A percentile compares a stretch with the other conserved stretches of the same genome.
These are phyloP conservation scores for Apamea crenata DNA, from an alignment of 2,888 invertebrate species.

Conservation along the genomic window DNA sequence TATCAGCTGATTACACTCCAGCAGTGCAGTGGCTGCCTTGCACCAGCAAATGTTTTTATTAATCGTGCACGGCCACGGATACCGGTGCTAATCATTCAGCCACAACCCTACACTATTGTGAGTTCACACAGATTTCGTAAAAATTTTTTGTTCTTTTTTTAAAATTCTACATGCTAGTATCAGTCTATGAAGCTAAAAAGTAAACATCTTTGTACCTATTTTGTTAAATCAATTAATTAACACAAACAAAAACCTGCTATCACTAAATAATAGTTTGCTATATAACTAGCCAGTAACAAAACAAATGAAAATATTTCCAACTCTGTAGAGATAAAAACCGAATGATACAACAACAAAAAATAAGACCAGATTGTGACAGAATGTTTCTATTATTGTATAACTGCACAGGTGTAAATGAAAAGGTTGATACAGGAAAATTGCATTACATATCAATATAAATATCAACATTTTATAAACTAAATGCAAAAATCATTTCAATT, in stretches of 20 bases:
- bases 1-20: slow-evolving; percentile 88
- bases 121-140: slow-evolving; percentile 26
- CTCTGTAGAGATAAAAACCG: slow-evolving; percentile 24
- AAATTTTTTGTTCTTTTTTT: neutral
- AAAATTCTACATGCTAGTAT: neutral
- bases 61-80: slow-evolving; percentile 65
- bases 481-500: neutral
- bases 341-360: slow-evolving; percentile 35
- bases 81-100: slow-evolving; percentile 54
- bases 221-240: neutral
- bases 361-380: slow-evolving; percentile 32
- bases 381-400: slow-evolving; percentile 11
- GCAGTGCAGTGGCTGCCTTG: slow-evolving; percentile 74
- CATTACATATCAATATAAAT: neutral
- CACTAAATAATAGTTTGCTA: slow-evolving; percentile 1
- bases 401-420: slow-evolving; percentile 10
- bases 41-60: slow-evolving; percentile 77
- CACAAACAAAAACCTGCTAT: slow-evolving; percentile 14
- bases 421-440: slow-evolving; percentile 23
- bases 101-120: slow-evolving; percentile 27
- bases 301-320: slow-evolving; percentile 14
- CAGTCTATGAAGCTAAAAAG: neutral
- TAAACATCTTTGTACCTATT: slow-evolving; percentile 9
- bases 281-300: slow-evolving; percentile 33
- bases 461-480: slow-evolving; percentile 11